Evolutionary conservation across 2,888 invertebrate species (phyloP).

Genomic region (Stenolophus ochropezus): DNA sequence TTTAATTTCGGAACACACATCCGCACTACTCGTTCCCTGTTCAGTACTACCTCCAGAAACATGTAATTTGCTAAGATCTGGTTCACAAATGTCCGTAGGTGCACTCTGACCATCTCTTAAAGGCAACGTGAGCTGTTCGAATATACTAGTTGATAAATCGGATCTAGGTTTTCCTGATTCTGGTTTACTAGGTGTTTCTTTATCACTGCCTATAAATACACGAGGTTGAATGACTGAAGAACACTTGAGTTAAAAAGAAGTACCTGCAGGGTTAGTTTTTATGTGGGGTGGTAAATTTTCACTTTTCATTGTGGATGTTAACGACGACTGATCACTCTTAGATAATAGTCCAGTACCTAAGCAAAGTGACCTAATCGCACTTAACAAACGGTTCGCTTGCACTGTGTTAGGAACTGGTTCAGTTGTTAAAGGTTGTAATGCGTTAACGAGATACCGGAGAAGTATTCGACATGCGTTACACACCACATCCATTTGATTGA

Average conservation of each 20-base stretch:
- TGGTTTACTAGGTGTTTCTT: conserved; percentile 74
- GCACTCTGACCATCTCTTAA: conserved; percentile 76
- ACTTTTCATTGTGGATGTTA: conserved; percentile 86
- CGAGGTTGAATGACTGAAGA: not conserved
- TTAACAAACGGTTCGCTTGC: conserved; percentile 76
- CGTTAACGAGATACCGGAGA: conserved; percentile 78
- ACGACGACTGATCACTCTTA: conserved; percentile 84
- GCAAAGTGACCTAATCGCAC: conserved; percentile 84
- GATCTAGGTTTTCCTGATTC: conserved; percentile 79
- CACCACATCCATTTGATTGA: conserved; percentile 80
- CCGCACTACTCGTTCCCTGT: conserved; percentile 46
- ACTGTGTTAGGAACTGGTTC: conserved; percentile 69
- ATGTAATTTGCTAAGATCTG: conserved; percentile 51
- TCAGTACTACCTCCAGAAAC: conserved; percentile 37
- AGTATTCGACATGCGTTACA: conserved; percentile 82
- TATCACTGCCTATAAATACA: conserved; percentile 72
- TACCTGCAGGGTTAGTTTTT: conserved; percentile 72
- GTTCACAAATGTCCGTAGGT: conserved; percentile 59
- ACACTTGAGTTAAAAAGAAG: conserved; percentile 15
- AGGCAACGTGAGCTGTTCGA: conserved; percentile 84
- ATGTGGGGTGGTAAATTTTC: conserved; percentile 77
- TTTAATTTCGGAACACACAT: conserved; percentile 59
- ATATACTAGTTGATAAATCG: conserved; percentile 82
- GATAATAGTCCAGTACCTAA: conserved; percentile 82
- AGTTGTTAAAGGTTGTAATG: conserved; percentile 68